Evolutionary conservation across 2,797 vertebrate genomes (phyloP), one percentile per base, ranked within the genome.

Genomic region (Molossus alvarezi): DNA sequence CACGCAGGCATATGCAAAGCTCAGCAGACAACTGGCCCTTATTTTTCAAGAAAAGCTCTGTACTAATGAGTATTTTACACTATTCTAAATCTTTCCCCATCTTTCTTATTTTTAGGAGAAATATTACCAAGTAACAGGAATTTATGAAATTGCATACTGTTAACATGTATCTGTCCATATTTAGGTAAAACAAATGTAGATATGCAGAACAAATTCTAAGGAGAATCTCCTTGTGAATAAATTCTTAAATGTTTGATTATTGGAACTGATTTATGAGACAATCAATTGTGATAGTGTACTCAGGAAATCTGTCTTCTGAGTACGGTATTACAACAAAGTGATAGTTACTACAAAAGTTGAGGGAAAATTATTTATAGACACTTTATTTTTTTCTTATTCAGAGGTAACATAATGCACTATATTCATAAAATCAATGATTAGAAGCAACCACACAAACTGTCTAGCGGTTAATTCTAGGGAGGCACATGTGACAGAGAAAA

Each of bases 21-120:
- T 87, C 18, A 79, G 10, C 29, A 87, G 25, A 53, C 55, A 67
- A 23, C 9, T 80, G 15, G 23, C 15, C 33, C 37, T 57, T 33
- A 41, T 57, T 93, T 89, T 93, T 51, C 64, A 95, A 86, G 87
- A 73, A 92, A 85, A 71, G 14, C 15, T 65, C 9, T 41, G 60
- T 37, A 8, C 11, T 65, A 55, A 67, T 55, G 18, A 48, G 5
- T 77, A 55, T 67, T 76, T 87, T 21, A 71, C 2, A 33, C 51
- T 55, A 51, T 55, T 88, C 2, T 53, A 53, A 83, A 33, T 80
- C 51, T 58, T 29, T 29, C 23, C 48, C 6, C 1, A 13, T 37
- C 77, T 71, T 64, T 62, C 12, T 75, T 80, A 71, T 10, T 81
- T 91, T 80, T 65, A 55, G 27, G 9, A 41, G 3, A 91, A 90